These are phyloP conservation scores for Orthosia gracilis DNA, from an alignment of 2,888 invertebrate species.

Conservation along the genomic window DNA sequence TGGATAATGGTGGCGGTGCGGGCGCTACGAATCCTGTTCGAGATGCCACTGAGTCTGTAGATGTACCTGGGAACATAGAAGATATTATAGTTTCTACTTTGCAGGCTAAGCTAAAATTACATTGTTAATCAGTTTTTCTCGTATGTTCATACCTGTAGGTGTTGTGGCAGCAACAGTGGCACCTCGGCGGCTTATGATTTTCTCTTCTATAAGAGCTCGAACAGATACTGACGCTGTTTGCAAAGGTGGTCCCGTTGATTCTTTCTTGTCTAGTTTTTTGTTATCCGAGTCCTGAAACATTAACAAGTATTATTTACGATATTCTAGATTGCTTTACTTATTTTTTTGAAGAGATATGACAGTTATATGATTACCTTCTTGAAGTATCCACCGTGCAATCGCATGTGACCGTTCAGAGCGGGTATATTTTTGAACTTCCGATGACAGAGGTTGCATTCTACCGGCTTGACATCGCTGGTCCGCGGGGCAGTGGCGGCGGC, in stretches of 20 bases:
- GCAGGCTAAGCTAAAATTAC: neutral
- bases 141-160: constrained; percentile 73
- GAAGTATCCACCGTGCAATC: constrained; percentile 99
- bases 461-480: constrained; percentile 95
- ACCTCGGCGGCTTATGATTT: constrained; percentile 97
- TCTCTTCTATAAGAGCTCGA: constrained; percentile 97
- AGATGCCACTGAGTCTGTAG: constrained; percentile 75
- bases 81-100: neutral
- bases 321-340: neutral
- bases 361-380: constrained; percentile 93
- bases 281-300: constrained; percentile 94
- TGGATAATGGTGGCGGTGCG: constrained; percentile 86
- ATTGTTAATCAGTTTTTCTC: neutral
- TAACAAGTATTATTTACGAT: constrained; percentile 4
- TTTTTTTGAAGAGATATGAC: neutral
- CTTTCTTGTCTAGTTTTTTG: constrained; percentile 96
- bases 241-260: constrained; percentile 95
- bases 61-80: constrained; percentile 70
- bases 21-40: constrained; percentile 86
- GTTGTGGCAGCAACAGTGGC: constrained; percentile 82
- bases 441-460: constrained; percentile 98
- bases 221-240: constrained; percentile 98
- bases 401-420: constrained; percentile 99
- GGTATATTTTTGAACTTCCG: constrained; percentile 99
- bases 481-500: constrained; percentile 73